phyloP scores from a whole-genome alignment of 2,797 vertebrate genomes.

The Gymnothorax reevesii region DNA sequence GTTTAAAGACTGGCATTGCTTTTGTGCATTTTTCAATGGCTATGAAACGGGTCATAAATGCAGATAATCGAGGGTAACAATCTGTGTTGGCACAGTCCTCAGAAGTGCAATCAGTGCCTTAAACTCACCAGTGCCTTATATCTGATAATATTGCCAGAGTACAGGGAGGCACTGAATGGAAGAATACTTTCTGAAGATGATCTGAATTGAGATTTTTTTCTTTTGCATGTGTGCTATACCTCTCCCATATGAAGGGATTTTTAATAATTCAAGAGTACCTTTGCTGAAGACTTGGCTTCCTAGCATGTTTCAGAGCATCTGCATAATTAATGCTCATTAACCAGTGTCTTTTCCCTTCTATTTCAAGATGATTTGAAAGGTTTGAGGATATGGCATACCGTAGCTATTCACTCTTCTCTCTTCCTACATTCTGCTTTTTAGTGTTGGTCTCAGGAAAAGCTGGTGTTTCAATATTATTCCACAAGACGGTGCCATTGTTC shows the following conservation, averaged over 20 bases:
- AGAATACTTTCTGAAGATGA: background rate
- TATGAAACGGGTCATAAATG: background rate
- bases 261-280: background rate
- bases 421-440: background rate
- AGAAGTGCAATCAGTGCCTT: background rate
- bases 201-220: background rate
- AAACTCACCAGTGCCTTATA: background rate
- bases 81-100: background rate
- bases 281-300: background rate
- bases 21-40: background rate
- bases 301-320: background rate
- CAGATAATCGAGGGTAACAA: background rate
- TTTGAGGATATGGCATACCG: background rate
- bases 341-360: background rate
- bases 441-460: background rate
- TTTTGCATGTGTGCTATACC: background rate
- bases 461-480: slow-evolving; percentile 37
- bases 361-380: background rate
- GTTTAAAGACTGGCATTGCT: background rate
- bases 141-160: background rate
- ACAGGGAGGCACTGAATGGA: background rate
- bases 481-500: slow-evolving; percentile 63
- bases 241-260: background rate
- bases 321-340: background rate
- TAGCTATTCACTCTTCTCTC: background rate